Base-by-base conservation (phyloP, 2,113 vertebrate genomes). In the Trematocara zebra region DNA sequence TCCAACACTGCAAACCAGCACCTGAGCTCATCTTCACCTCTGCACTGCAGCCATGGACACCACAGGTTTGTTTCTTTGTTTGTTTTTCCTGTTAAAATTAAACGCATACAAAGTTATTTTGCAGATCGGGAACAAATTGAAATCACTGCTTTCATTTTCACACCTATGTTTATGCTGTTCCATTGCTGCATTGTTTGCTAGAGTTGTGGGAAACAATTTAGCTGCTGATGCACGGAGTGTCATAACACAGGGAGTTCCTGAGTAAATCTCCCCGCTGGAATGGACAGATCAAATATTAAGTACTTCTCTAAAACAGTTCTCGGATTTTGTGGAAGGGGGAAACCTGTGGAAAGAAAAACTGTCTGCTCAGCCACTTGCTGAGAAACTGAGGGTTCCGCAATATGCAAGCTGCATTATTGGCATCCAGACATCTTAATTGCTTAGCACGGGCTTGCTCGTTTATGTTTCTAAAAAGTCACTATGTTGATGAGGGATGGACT, bases 1-100 rank as follows among this genome's bases (percentile, higher is more conserved):
- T 47, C 90, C 88, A 51, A 57, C 80, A 57, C 88, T 88, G 93
- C 92, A 92, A 79, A 61, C 78, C 83, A 82, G 78, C 88, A 91
- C 80, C 78, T 56, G 51, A 87, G 23, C 47, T 86, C 76, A 14
- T 80, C 85, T 7, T 12, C 80, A 78, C 89, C 90, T 84, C 88
- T 79, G 49, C 87, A 85, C 89, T 78, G 91, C 92, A 95, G 93
- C 85, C 84, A 97, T 97, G 96, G 74, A 90, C 52, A 91, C 93
- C 59, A 83, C 88, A 96, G 96, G 96, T 97, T 93, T 82, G 92
- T 90, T 31, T 61, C 1, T 40, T 87, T 56, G 47, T 42, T 67
- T 8, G 18, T 69, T 37, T 78, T 49, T 59, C 42, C 8, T 52
- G 33, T 11, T 40, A 17, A 52, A 26, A 54, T n/a, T 6, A n/a